phyloP scores from a whole-genome alignment of 2,797 vertebrate species.

The Streptopelia turtur region DNA sequence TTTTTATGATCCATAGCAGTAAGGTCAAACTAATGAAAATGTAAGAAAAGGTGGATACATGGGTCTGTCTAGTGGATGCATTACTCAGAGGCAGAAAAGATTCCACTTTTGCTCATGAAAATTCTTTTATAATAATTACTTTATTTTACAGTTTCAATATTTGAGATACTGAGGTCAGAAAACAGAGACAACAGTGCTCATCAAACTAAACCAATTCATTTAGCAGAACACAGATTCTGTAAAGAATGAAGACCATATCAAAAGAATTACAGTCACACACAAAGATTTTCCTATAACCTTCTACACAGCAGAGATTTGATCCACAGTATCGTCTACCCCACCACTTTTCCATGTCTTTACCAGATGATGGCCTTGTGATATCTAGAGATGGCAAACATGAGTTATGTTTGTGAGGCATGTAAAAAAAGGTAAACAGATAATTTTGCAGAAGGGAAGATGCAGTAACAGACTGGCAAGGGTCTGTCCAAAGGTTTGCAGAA shows the following conservation, averaged over 20 bases:
- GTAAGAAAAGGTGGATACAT: accelerated
- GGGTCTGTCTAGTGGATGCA: not conserved
- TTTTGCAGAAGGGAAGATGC: not conserved
- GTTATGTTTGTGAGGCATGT: not conserved
- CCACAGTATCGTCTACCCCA: not conserved
- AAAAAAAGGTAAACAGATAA: not conserved
- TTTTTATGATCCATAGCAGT: not conserved
- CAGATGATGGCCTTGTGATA: not conserved
- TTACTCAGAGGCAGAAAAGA: not conserved
- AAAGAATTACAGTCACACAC: not conserved
- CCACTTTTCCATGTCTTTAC: not conserved
- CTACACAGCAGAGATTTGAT: not conserved
- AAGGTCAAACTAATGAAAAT: not conserved
- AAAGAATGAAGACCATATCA: not conserved
- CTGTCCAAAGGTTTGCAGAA: not conserved
- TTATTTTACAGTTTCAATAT: not conserved
- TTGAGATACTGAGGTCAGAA: not conserved
- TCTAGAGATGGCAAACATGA: not conserved
- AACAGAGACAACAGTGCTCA: not conserved
- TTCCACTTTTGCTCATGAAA: not conserved
- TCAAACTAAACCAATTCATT: not conserved
- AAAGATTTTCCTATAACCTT: not conserved
- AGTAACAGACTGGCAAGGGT: not conserved
- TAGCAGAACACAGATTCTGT: not conserved
- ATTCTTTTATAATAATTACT: not conserved